Percentiles rank a stretch among this genome's conserved stretches.
phyloP scores from a whole-genome alignment of 2,113 vertebrate genomes.

The Eurystomus gularis region DNA sequence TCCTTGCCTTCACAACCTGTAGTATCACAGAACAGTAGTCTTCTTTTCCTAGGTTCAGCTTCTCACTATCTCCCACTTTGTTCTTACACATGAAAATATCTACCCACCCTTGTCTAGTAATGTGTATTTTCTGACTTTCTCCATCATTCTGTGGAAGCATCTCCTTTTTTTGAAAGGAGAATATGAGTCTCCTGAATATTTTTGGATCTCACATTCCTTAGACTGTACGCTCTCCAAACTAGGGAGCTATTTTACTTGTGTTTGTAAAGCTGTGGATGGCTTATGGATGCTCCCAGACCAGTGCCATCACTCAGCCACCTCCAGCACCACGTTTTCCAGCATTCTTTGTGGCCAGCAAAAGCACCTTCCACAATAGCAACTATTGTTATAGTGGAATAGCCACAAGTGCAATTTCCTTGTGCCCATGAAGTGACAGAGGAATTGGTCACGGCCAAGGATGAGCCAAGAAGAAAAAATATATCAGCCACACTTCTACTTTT shows the following conservation, averaged over 20 bases:
- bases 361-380: neutral
- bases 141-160: neutral
- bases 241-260: neutral
- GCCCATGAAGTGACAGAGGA: neutral
- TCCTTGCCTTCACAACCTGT: neutral
- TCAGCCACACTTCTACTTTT: neutral
- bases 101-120: neutral
- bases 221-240: neutral
- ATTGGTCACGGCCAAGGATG: neutral
- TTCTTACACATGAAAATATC: neutral
- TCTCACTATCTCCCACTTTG: neutral
- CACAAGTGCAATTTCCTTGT: neutral
- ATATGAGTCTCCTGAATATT: neutral
- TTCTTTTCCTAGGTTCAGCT: neutral
- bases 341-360: neutral
- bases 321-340: neutral
- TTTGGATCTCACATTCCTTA: neutral
- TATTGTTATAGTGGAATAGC: no score
- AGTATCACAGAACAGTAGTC: neutral
- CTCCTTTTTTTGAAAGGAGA: neutral
- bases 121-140: neutral
- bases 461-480: neutral
- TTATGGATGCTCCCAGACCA: neutral
- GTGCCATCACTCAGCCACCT: accelerated
- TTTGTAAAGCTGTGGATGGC: neutral